Conservation (phyloP, 2,113 vertebrate genomes). For the Astatotilapia flaviijosephi region DNA sequence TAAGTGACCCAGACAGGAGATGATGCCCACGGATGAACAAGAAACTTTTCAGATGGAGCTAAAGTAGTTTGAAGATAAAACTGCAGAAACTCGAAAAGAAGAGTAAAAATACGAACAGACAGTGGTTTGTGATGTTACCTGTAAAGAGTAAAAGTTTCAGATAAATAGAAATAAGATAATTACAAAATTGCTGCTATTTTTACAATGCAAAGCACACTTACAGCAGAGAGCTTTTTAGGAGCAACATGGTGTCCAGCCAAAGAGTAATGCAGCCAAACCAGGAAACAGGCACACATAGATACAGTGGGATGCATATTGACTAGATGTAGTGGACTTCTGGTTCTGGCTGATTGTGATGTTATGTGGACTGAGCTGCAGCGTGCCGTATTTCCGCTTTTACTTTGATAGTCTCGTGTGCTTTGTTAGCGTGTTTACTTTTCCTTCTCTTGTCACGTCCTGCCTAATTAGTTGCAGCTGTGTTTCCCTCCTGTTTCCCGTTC, state of each 20-base stretch:
- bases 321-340: background rate
- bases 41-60: background rate
- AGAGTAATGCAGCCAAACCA: background rate
- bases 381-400: rapidly evolving
- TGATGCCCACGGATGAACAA: background rate
- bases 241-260: background rate
- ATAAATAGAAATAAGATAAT: background rate
- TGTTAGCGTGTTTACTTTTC: rapidly evolving
- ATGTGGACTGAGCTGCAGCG: background rate
- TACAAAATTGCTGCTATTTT: background rate
- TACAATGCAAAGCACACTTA: background rate
- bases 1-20: background rate
- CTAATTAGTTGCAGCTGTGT: background rate
- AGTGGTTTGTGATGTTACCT: rapidly evolving
- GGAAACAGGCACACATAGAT: background rate
- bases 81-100: background rate
- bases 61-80: background rate
- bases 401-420: rapidly evolving
- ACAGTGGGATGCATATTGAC: background rate
- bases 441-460: background rate
- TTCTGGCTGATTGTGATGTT: background rate
- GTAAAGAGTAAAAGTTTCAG: background rate
- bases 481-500: background rate
- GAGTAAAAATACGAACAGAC: rapidly evolving
- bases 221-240: background rate